phyloP scores from a whole-genome alignment of 2,888 invertebrate species.

The Halictus quadricinctus region DNA sequence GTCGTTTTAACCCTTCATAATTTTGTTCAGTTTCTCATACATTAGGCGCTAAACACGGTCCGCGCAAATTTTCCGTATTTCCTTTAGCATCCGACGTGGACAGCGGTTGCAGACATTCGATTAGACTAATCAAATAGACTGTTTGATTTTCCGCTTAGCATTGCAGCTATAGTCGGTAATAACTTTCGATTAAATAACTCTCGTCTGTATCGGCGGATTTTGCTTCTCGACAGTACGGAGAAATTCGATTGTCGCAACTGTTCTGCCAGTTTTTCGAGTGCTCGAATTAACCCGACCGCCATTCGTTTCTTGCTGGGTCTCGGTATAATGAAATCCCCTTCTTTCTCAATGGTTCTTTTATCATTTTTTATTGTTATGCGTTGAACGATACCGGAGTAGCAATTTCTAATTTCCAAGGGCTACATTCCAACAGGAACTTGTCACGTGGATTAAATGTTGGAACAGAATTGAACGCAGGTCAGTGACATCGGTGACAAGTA shows the following conservation, averaged over 20 bases:
- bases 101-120: not conserved
- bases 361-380: not conserved
- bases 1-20: not conserved
- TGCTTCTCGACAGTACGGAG: too few relatives aligned
- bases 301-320: not conserved
- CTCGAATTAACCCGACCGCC: not conserved
- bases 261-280: not conserved
- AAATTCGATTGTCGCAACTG: not conserved
- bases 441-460: too few relatives aligned
- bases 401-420: too few relatives aligned
- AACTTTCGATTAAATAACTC: not conserved
- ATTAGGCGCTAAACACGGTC: not conserved
- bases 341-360: not conserved
- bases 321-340: not conserved
- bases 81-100: not conserved
- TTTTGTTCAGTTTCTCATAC: not conserved
- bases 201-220: not conserved
- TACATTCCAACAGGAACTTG: too few relatives aligned
- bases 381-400: too few relatives aligned
- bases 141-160: constrained; percentile 13
- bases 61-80: constrained; percentile 1
- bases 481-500: not conserved
- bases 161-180: not conserved
- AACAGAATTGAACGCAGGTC: too few relatives aligned
- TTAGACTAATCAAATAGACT: constrained; percentile 16